phyloP scores from a whole-genome alignment of 2,797 vertebrate genomes.

The Parauchenoglanis punctatus region DNA sequence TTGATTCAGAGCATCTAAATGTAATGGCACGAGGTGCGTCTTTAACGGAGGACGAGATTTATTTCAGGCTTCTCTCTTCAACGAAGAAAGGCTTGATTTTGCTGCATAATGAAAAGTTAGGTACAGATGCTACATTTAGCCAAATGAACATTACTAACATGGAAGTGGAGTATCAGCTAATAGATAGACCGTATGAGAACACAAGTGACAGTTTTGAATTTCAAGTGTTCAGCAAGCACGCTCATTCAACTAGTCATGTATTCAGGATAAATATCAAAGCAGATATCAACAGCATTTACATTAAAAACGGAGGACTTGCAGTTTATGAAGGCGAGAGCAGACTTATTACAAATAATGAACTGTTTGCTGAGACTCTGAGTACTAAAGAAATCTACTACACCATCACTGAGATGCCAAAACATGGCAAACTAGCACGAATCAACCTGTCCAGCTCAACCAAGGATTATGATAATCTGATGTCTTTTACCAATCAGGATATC shows the following conservation, averaged over 20 bases:
- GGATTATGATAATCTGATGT: constrained; percentile 75
- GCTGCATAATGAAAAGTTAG: constrained; percentile 74
- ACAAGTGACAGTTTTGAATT: constrained; percentile 83
- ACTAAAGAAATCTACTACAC: constrained; percentile 81
- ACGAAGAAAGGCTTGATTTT: constrained; percentile 84
- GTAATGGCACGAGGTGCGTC: constrained; percentile 69
- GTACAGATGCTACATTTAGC: constrained; percentile 81
- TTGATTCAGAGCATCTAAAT: constrained; percentile 78
- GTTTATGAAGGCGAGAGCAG: constrained; percentile 87
- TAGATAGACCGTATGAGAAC: constrained; percentile 73
- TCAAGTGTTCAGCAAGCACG: constrained; percentile 80
- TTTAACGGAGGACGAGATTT: constrained; percentile 76
- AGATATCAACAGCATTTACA: constrained; percentile 75
- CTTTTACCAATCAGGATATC: constrained; percentile 84
- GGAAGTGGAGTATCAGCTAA: constrained; percentile 81
- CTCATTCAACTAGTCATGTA: constrained; percentile 78
- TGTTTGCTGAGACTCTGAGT: constrained; percentile 83
- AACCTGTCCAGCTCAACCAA: constrained; percentile 78
- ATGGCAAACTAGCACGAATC: constrained; percentile 81
- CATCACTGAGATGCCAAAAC: constrained; percentile 77
- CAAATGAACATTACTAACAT: constrained; percentile 79
- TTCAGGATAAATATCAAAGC: constrained; percentile 86
- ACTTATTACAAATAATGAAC: constrained; percentile 79
- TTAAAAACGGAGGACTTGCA: constrained; percentile 83
- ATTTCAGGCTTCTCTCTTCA: constrained; percentile 80